Conservation (phyloP, 2,888 invertebrate species). For the Synergus japonicus region DNA sequence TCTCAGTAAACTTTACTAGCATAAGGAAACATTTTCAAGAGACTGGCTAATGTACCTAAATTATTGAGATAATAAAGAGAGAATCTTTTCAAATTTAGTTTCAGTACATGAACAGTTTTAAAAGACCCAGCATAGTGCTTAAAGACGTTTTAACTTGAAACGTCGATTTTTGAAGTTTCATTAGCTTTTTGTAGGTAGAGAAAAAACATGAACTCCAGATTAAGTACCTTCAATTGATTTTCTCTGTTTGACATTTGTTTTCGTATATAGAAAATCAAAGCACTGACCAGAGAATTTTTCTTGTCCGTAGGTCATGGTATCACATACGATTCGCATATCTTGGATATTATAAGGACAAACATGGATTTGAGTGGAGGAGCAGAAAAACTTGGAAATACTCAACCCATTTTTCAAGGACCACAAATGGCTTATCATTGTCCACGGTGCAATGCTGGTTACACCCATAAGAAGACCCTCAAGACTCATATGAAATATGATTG, state of each 20-base stretch:
- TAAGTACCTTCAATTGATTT: not conserved
- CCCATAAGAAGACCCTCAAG: slow-evolving; percentile 75
- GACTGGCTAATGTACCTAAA: slow-evolving; percentile 24
- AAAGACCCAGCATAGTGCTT: no score
- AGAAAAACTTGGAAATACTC: slow-evolving; percentile 62
- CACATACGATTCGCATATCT: slow-evolving; percentile 58
- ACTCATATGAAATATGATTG: slow-evolving; percentile 78
- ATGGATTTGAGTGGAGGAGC: slow-evolving; percentile 57
- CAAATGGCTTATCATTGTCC: slow-evolving; percentile 74
- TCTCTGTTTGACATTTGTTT: not conserved
- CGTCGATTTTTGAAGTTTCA: not conserved
- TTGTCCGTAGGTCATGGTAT: slow-evolving; percentile 67
- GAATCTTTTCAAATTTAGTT: not conserved
- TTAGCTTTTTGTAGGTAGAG: not conserved
- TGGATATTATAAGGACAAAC: slow-evolving; percentile 63
- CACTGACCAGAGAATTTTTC: slow-evolving; percentile 48
- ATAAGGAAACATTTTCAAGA: slow-evolving; percentile 6
- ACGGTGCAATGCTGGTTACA: slow-evolving; percentile 76
- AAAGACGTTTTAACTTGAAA: no score
- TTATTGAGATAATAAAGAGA: slow-evolving; percentile 25
- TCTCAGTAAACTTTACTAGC: slow-evolving; percentile 67
- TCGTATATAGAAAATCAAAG: not conserved
- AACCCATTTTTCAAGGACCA: slow-evolving; percentile 63
- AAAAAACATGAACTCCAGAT: not conserved
- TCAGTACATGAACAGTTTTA: slow-evolving; percentile 13